phyloP scores from a whole-genome alignment of 35 echinoderm and acorn worm species.

The Diadema setosum region DNA sequence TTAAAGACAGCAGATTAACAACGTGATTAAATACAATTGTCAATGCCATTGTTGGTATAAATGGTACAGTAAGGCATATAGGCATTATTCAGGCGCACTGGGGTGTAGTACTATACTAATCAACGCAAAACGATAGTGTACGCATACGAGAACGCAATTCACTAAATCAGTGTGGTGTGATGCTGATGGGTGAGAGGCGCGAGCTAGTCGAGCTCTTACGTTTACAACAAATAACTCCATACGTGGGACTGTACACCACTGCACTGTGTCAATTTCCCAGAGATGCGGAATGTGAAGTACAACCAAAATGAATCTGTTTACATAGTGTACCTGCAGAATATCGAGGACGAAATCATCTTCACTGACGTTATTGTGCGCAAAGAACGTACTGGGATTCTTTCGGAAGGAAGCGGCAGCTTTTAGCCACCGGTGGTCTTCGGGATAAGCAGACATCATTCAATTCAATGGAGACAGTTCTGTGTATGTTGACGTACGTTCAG shows the following conservation, averaged over 20 bases:
- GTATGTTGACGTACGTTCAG: no score
- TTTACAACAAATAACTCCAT: neutral
- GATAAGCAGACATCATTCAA: neutral
- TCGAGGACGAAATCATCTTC: slow-evolving; percentile 9
- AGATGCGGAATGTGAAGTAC: neutral
- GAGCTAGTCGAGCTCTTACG: neutral
- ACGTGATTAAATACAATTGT: neutral
- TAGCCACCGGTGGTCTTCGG: neutral
- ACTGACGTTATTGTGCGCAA: neutral
- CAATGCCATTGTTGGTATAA: neutral
- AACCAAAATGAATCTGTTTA: neutral
- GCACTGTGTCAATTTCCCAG: neutral
- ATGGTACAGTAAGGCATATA: no score
- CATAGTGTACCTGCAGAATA: neutral
- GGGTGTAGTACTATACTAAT: no score
- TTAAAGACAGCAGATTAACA: no score
- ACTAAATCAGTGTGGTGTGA: neutral
- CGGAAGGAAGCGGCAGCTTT: neutral
- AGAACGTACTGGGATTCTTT: neutral
- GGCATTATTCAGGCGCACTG: no score
- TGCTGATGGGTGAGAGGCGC: neutral
- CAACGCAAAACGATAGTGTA: no score
- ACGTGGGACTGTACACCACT: neutral
- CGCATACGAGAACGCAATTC: neutral
- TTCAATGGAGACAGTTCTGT: no score